These are phyloP conservation scores for Gerris lacustris DNA, from an alignment of 2,888 invertebrate species.

Conservation along the genomic window DNA sequence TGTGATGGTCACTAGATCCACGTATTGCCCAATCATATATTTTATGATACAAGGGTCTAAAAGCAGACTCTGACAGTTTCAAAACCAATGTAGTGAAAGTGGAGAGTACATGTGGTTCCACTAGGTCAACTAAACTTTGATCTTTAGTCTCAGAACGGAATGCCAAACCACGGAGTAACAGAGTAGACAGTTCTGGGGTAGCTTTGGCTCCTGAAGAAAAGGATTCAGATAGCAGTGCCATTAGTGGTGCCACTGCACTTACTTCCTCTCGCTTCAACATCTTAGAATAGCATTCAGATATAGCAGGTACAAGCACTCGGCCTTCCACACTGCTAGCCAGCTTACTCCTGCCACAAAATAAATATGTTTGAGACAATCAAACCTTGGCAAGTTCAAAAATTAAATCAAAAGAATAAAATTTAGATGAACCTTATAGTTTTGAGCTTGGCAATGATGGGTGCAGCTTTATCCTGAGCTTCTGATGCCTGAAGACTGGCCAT, in stretches of 20 bases:
- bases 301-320: slow-evolving; percentile 62
- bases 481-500: slow-evolving; percentile 21
- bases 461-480: not conserved
- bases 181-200: slow-evolving; percentile 44
- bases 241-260: slow-evolving; percentile 53
- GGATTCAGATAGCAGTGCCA: slow-evolving; percentile 63
- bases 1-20: slow-evolving; percentile 46
- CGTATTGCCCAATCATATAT: slow-evolving; percentile 77
- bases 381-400: not conserved
- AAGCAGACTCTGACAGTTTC: slow-evolving; percentile 77
- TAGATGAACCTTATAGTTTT: slow-evolving; percentile 30
- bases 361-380: not conserved
- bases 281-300: slow-evolving; percentile 50
- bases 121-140: slow-evolving; percentile 41
- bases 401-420: not conserved
- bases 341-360: slow-evolving; percentile 41
- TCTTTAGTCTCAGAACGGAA: slow-evolving; percentile 40
- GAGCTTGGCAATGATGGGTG: slow-evolving; percentile 27
- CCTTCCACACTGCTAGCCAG: slow-evolving; percentile 55
- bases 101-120: slow-evolving; percentile 63
- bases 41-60: slow-evolving; percentile 76
- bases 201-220: slow-evolving; percentile 39
- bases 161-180: slow-evolving; percentile 61
- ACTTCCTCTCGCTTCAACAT: slow-evolving; percentile 49
- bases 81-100: slow-evolving; percentile 68